These are phyloP conservation scores for Rhimphoctona megacephalus DNA, from an alignment of 2,888 invertebrate genomes.

Conservation along the genomic window DNA sequence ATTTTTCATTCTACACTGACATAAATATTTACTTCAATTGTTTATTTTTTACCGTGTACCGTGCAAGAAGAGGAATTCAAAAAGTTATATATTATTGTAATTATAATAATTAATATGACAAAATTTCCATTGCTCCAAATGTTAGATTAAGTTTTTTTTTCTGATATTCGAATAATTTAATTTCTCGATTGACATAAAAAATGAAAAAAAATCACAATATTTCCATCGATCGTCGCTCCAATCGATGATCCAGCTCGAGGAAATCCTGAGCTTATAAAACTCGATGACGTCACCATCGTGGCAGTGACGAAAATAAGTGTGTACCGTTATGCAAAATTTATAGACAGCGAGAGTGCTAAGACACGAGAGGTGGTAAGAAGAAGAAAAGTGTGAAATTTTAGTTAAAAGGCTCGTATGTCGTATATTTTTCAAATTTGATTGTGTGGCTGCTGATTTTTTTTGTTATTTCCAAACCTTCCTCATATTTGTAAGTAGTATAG, in stretches of 20 bases:
- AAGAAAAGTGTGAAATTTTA: slow-evolving; percentile 22
- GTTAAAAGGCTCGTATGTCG: slow-evolving; percentile 35
- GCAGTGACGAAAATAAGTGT: slow-evolving; percentile 23
- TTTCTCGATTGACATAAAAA: no score
- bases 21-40: background rate
- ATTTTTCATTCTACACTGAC: background rate
- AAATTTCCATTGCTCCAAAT: no score
- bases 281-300: slow-evolving; percentile 37
- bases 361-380: background rate
- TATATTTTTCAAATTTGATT: slow-evolving; percentile 30
- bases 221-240: background rate
- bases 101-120: no score
- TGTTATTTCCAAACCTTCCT: background rate
- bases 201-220: no score
- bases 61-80: background rate
- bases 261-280: slow-evolving; percentile 5
- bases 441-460: slow-evolving; percentile 30
- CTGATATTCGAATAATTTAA: no score
- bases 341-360: slow-evolving; percentile 15
- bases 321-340: slow-evolving; percentile 41
- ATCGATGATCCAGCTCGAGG: background rate
- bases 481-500: background rate
- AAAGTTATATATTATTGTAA: background rate
- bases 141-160: background rate
- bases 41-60: no score